Percentiles rank a stretch among this genome's conserved stretches.
Evolutionary conservation across 2,797 vertebrate species (phyloP).

Genomic region (Labeo calbasu): DNA sequence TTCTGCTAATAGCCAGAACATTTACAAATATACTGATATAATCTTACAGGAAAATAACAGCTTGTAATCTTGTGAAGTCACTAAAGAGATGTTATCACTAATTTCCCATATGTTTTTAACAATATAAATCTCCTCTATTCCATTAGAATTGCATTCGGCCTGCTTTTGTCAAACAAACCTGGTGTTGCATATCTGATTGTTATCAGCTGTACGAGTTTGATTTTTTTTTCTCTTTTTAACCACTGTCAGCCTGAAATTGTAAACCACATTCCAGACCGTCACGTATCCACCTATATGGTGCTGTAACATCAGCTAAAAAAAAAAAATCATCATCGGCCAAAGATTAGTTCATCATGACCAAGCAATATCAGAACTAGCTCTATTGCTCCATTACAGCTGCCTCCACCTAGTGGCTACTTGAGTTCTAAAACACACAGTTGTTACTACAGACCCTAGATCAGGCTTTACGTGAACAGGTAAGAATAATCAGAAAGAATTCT

Average conservation of each 20-base stretch:
- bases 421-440: not conserved
- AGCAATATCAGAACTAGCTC: constrained; percentile 43
- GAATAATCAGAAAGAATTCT: too few relatives aligned
- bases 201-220: constrained; percentile 2
- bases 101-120: not conserved
- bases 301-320: constrained; percentile 50
- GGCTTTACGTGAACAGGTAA: not conserved
- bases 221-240: not conserved
- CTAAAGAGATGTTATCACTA: not conserved
- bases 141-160: not conserved
- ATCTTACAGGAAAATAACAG: constrained; percentile 2
- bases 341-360: constrained; percentile 54
- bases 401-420: constrained; percentile 50
- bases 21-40: not conserved
- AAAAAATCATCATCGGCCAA: constrained; percentile 32
- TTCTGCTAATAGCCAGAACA: constrained; percentile 1
- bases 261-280: constrained; percentile 16
- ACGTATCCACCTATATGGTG: constrained; percentile 11
- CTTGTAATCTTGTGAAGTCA: not conserved
- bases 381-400: not conserved
- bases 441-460: constrained; percentile 18
- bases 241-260: constrained; percentile 21
- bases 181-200: constrained; percentile 5
- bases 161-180: constrained; percentile 9
- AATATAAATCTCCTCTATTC: too few relatives aligned